phyloP scores from a whole-genome alignment of 1,140 invertebrate species.

The Contarinia nasturtii region DNA sequence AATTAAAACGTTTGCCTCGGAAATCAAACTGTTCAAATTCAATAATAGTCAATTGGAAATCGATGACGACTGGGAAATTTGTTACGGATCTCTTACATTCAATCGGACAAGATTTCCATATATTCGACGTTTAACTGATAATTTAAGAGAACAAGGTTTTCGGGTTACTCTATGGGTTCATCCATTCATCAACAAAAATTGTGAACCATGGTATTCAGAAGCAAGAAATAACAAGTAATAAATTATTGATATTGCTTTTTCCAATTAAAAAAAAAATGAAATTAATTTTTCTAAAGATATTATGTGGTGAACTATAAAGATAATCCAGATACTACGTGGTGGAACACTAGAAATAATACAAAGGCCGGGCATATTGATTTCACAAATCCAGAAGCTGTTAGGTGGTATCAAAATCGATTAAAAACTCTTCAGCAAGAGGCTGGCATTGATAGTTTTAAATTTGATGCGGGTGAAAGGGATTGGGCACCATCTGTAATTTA shows the following conservation, averaged over 20 bases:
- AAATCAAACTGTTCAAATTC: constrained; percentile 50
- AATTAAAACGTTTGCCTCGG: constrained; percentile 46
- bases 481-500: constrained; percentile 40
- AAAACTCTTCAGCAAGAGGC: constrained; percentile 33
- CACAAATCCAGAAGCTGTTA: constrained; percentile 46
- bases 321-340: constrained; percentile 49
- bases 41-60: constrained; percentile 70
- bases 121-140: constrained; percentile 31
- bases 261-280: too few relatives aligned
- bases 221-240: constrained; percentile 29
- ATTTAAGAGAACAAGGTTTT: constrained; percentile 43
- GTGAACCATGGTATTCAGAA: constrained; percentile 34
- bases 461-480: constrained; percentile 75
- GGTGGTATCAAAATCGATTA: constrained; percentile 54
- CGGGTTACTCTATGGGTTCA: constrained; percentile 71
- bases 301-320: constrained; percentile 37
- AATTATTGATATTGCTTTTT: too few relatives aligned
- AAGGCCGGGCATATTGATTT: constrained; percentile 57
- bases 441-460: constrained; percentile 76
- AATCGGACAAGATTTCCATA: constrained; percentile 63
- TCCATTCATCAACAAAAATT: constrained; percentile 70
- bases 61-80: constrained; percentile 78
- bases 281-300: too few relatives aligned
- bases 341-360: constrained; percentile 49
- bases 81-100: constrained; percentile 67